phyloP scores from a whole-genome alignment of 1,140 invertebrate species.

The Brachionus plicatilis region DNA sequence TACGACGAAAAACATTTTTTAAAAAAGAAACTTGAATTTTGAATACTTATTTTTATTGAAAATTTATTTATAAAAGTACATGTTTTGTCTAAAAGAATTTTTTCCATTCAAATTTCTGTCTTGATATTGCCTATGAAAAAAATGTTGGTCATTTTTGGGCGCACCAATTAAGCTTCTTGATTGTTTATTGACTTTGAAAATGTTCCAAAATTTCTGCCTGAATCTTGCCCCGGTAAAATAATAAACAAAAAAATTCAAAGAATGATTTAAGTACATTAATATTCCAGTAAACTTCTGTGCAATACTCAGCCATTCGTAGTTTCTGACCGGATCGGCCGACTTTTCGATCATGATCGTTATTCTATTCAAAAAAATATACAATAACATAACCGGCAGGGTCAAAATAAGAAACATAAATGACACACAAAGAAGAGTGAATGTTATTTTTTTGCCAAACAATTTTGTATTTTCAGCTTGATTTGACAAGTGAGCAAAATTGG shows the following conservation, averaged over 20 bases:
- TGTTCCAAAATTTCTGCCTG: background rate
- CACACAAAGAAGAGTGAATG: background rate
- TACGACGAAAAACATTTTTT: too few relatives aligned
- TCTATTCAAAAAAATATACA: conserved; percentile 5
- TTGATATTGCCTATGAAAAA: background rate
- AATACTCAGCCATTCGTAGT: background rate
- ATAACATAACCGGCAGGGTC: background rate
- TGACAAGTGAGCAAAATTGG: background rate
- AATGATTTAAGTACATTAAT: conserved; percentile 38
- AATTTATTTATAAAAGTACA: background rate
- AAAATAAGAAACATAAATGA: conserved; percentile 25
- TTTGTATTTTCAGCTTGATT: background rate
- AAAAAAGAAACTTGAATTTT: too few relatives aligned
- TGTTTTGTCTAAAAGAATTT: background rate
- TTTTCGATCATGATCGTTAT: conserved; percentile 16
- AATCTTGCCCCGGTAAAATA: background rate
- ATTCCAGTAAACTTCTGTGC: background rate
- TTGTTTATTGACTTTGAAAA: background rate
- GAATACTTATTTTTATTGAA: background rate
- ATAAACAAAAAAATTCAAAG: conserved; percentile 31
- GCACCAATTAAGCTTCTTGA: background rate
- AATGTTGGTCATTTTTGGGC: background rate
- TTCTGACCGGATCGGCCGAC: background rate
- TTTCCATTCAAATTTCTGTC: background rate
- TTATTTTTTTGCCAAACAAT: conserved; percentile 10